These are phyloP conservation scores for Tortricodes alternella DNA, from an alignment of 2,888 invertebrate species.

Conservation along the genomic window DNA sequence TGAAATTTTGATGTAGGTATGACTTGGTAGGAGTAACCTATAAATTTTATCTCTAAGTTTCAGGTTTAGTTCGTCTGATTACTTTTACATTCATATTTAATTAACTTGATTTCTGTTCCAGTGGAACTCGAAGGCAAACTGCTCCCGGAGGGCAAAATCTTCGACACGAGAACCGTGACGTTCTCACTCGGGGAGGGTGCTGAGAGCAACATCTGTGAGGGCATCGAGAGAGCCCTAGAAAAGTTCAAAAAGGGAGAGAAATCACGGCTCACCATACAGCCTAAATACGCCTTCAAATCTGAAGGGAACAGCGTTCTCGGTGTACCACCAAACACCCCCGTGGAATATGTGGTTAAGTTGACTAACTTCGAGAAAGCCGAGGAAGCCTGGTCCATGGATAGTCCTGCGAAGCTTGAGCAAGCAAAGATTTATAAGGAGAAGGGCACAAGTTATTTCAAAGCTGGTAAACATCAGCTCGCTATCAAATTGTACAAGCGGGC, in stretches of 20 bases:
- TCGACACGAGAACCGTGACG: constrained; percentile 91
- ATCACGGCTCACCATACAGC: constrained; percentile 87
- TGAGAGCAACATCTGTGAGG: constrained; percentile 88
- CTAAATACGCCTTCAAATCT: constrained; percentile 90
- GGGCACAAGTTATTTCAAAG: constrained; percentile 95
- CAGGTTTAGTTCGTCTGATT: no score
- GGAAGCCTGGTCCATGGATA: constrained; percentile 91
- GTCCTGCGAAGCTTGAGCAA: constrained; percentile 90
- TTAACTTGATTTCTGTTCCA: constrained; percentile 57
- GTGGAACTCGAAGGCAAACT: constrained; percentile 86
- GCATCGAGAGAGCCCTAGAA: constrained; percentile 91
- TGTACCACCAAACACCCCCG: constrained; percentile 90
- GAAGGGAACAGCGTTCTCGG: constrained; percentile 85
- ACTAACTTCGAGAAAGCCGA: constrained; percentile 92
- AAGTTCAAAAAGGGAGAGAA: constrained; percentile 92
- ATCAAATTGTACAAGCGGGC: constrained; percentile 94
- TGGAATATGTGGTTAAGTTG: constrained; percentile 92
- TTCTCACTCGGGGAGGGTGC: constrained; percentile 94
- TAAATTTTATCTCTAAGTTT: no score
- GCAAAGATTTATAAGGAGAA: constrained; percentile 93
- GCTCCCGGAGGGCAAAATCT: constrained; percentile 85
- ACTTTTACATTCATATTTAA: no score
- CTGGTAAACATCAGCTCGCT: constrained; percentile 89
- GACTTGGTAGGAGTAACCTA: no score
- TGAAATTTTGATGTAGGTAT: no score